phyloP scores from a whole-genome alignment of 2,113 vertebrate species.

The Pseudopipra pipra region DNA sequence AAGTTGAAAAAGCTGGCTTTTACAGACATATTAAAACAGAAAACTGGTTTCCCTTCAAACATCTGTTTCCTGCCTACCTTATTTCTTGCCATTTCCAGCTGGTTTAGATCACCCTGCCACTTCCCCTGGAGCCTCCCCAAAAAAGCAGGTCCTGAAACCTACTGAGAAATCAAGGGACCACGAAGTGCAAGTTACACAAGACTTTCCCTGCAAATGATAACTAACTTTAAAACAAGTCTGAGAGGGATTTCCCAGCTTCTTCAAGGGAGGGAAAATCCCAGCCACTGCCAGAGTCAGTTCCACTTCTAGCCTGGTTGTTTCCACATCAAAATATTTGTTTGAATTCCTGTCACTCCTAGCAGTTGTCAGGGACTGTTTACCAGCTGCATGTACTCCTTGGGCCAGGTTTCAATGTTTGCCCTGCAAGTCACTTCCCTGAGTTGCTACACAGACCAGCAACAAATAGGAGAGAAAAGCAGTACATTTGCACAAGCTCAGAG shows the following conservation, averaged over 20 bases:
- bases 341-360: not conserved
- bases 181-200: not conserved
- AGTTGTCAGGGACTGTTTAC: not conserved
- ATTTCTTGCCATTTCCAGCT: not conserved
- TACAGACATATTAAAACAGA: not conserved
- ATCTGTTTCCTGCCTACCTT: not conserved
- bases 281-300: not conserved
- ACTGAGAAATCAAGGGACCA: not conserved
- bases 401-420: not conserved
- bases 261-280: not conserved
- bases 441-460: not conserved
- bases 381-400: not conserved
- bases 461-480: not conserved
- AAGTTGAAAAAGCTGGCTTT: not conserved
- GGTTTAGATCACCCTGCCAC: not conserved
- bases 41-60: not conserved
- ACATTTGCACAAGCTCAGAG: not conserved
- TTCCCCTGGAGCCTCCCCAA: not conserved
- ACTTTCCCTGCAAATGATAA: not conserved
- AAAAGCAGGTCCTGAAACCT: not conserved
- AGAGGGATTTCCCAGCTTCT: not conserved
- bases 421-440: not conserved
- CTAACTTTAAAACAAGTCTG: not conserved
- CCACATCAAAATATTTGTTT: not conserved
- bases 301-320: not conserved